Percentiles rank a stretch among this genome's conserved stretches.
Conservation (phyloP, 35 echinoderm and acorn worm genomes). For the Acanthaster planci region DNA sequence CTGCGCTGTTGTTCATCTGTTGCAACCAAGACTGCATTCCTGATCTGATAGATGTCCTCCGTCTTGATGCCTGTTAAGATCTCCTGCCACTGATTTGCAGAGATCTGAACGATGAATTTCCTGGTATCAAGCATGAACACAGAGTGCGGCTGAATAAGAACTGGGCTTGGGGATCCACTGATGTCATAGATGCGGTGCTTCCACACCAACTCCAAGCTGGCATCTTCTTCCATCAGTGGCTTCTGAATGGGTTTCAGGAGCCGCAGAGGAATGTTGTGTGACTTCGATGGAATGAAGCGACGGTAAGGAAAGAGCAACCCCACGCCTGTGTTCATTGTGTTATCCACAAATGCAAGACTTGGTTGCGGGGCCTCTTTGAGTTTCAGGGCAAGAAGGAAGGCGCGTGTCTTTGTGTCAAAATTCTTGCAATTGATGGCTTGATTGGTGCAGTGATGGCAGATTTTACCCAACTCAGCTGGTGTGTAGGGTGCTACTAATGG, state of each 20-base stretch:
- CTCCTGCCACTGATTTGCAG: constrained; percentile 43
- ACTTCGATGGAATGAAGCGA: constrained; percentile 25
- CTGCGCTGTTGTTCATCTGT: background rate
- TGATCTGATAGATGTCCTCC: constrained; percentile 44
- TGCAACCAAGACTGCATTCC: constrained; percentile 17
- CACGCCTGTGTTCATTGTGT: constrained; percentile 35
- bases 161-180: constrained; percentile 38
- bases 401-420: constrained; percentile 47
- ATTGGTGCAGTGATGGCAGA: constrained; percentile 77
- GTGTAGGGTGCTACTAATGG: constrained; percentile 43
- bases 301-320: constrained; percentile 53
- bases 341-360: constrained; percentile 42
- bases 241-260: constrained; percentile 56
- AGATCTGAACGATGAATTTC: constrained; percentile 46
- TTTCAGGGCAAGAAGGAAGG: constrained; percentile 55
- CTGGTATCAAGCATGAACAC: constrained; percentile 12
- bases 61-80: constrained; percentile 46
- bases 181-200: constrained; percentile 72
- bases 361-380: constrained; percentile 57
- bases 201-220: constrained; percentile 47
- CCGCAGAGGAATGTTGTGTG: constrained; percentile 22
- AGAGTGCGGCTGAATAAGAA: background rate
- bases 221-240: constrained; percentile 30
- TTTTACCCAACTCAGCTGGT: constrained; percentile 54
- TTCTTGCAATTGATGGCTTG: constrained; percentile 63